Conservation (phyloP, 2,797 vertebrate genomes). For the Gymnoscopelus braueri region DNA sequence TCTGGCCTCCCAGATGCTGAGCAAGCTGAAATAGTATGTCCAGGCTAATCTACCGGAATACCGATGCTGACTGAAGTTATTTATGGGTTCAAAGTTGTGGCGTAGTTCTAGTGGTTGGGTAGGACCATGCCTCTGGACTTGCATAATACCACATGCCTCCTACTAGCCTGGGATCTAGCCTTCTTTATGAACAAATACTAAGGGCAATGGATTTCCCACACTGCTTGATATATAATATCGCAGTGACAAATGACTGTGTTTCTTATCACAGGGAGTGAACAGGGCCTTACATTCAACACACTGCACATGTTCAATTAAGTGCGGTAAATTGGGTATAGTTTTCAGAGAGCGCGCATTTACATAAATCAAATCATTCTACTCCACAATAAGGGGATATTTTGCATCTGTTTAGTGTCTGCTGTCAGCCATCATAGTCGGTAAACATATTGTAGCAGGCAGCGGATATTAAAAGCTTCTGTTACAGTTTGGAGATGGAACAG, state of each 20-base stretch:
- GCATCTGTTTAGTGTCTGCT: slow-evolving; percentile 20
- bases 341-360: background rate
- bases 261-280: too few relatives aligned
- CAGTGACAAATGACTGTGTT: too few relatives aligned
- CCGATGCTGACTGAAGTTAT: background rate
- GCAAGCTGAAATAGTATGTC: slow-evolving; percentile 12
- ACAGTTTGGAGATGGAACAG: slow-evolving; percentile 25
- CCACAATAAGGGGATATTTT: slow-evolving; percentile 15
- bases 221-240: too few relatives aligned
- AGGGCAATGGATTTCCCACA: background rate
- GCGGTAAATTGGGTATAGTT: background rate
- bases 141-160: background rate
- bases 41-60: slow-evolving; percentile 43
- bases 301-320: background rate
- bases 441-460: slow-evolving; percentile 36
- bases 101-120: slow-evolving; percentile 16
- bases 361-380: slow-evolving; percentile 10
- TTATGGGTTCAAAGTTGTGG: background rate
- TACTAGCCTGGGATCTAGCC: too few relatives aligned
- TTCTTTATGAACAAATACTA: too few relatives aligned
- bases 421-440: slow-evolving; percentile 17
- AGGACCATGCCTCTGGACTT: too few relatives aligned
- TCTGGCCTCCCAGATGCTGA: slow-evolving; percentile 49
- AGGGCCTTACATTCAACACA: slow-evolving; percentile 4
- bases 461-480: slow-evolving; percentile 44